Evolutionary conservation across 2,888 invertebrate species (phyloP), one percentile per base, ranked within the genome.

Genomic region (Tinea trinotella): DNA sequence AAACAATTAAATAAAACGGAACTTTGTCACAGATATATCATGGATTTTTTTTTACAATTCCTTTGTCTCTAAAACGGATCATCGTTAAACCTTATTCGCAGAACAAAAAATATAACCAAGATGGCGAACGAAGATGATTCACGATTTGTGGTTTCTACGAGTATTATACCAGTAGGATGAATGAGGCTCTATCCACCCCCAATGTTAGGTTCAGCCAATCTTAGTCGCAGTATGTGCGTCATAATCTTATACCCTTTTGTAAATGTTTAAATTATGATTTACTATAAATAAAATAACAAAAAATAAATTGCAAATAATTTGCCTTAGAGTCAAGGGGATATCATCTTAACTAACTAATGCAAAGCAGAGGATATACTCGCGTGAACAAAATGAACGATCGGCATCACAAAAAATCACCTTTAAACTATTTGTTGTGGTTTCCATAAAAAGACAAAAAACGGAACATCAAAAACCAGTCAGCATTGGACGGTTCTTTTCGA

Each of bases 341-440:
- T 50, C 20, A 2, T 3, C 10, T 24, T 50, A 50, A 20, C 10
- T 15, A 15, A 20, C 12, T 20, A 35, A 48, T 17, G 40, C 17
- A 12, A 22, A 55, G 56, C 22, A 57, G 58, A 60, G 66, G 65
- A 68, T 71, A 74, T 30, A 35, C 34, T 34, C 63, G 73, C 74
- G 73, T 73, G 69, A 76, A 78, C 75, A 73, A 76, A 75, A 76
- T 73, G 70, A 73, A 71, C 71, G 71, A 68, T 68, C 70, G 69
- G 66, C 61, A 57, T 64, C 65, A 77, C 73, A 80, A 81, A 81
- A 76, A 82, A 81, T 75, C 67, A 68, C 74, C 80, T 76, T 76
- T 73, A 74, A 78, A 75, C 78, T 80, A 82, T 84, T 82, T 81
- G 80, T 82, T 79, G 78, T 83, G 76, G 79, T 79, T 81, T 79